Evolutionary conservation across 2,888 invertebrate genomes (phyloP), one percentile per base, ranked within the genome.

Genomic region (Ecliptopera silaceata): DNA sequence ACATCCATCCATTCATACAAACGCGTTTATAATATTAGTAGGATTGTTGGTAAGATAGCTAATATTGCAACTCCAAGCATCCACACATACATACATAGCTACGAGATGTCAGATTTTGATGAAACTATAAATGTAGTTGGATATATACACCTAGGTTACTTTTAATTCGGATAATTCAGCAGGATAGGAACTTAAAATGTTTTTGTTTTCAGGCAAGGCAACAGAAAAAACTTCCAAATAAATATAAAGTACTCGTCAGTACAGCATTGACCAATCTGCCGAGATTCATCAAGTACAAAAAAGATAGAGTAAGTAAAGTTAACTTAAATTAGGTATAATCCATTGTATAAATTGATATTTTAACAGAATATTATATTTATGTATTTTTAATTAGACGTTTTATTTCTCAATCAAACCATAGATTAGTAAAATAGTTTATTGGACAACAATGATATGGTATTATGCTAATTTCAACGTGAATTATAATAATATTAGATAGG

Each of bases 221-320:
- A 65, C 94, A 95, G 71, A 93, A 93, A 70, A 93, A 93, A 64
- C 91, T 91, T 2, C 89, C 95, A 0, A 94, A 94, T 56, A 94
- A 95, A 70, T 94, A 95, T 68, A 92, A 93, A 69, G 93, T 94
- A 0, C 91, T 96, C n/a, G 94, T 96, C 1, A 92, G 92, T 49
- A 96, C 95, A 3, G 95, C 94, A 0, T 92, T 92, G 50, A 92
- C 93, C 1, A 96, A 96, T 79, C 84, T 96, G 63, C 89, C 93
- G 3, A 92, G 95, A 68, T 96, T 96, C 79, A 93, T 95, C 56
- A 93, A 93, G 69, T 96, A 96, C 78, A 95, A 94, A 77, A 90
- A 79, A 61, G 80, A 80, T 54, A 86, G 90, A 70, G 63, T 91
- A 59, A 82, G 71, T 70, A 82, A 76, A 77, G 61, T 61, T 47